A percentile compares a stretch with the other conserved stretches of the same genome.
Conservation (phyloP, 2,888 invertebrate genomes). For the Tinea semifulvella region DNA sequence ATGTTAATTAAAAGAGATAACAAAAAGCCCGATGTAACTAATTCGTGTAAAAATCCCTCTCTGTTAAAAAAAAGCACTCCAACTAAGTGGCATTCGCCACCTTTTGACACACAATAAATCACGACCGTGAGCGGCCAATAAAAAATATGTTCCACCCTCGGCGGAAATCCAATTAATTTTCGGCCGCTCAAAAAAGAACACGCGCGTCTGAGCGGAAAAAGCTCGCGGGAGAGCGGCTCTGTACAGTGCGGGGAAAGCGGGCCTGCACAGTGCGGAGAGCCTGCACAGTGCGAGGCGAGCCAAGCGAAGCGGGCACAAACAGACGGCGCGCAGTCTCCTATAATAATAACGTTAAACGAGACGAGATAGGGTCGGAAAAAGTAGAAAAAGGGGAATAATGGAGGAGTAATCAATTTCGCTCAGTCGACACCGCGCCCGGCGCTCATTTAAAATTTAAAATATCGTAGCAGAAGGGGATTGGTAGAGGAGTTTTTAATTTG, state of each 20-base stretch:
- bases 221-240: slow-evolving; percentile 27
- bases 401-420: slow-evolving; percentile 66
- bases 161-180: slow-evolving; percentile 67
- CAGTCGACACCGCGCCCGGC: slow-evolving; percentile 48
- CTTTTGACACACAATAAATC: slow-evolving; percentile 67
- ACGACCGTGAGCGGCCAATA: slow-evolving; percentile 62
- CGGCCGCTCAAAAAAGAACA: slow-evolving; percentile 60
- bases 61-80: slow-evolving; percentile 46
- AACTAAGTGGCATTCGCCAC: slow-evolving; percentile 64
- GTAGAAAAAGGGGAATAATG: slow-evolving; percentile 63
- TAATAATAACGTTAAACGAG: slow-evolving; percentile 60
- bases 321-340: slow-evolving; percentile 27
- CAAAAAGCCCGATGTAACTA: slow-evolving; percentile 23
- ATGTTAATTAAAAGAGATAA: slow-evolving; percentile 3
- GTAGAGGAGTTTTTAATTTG: slow-evolving; percentile 64
- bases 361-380: slow-evolving; percentile 51
- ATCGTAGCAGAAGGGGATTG: slow-evolving; percentile 47
- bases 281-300: slow-evolving; percentile 1
- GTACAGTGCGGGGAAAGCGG: slow-evolving; percentile 3
- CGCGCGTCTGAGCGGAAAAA: slow-evolving; percentile 55
- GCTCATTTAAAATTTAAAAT: slow-evolving; percentile 65
- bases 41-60: slow-evolving; percentile 39
- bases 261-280: slow-evolving; percentile 20
- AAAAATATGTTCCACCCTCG: slow-evolving; percentile 66
- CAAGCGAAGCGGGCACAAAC: slow-evolving; percentile 20